Evolutionary conservation across 2,888 invertebrate species (phyloP), one percentile per base, ranked within the genome.

Genomic region (Cantharis lateralis): DNA sequence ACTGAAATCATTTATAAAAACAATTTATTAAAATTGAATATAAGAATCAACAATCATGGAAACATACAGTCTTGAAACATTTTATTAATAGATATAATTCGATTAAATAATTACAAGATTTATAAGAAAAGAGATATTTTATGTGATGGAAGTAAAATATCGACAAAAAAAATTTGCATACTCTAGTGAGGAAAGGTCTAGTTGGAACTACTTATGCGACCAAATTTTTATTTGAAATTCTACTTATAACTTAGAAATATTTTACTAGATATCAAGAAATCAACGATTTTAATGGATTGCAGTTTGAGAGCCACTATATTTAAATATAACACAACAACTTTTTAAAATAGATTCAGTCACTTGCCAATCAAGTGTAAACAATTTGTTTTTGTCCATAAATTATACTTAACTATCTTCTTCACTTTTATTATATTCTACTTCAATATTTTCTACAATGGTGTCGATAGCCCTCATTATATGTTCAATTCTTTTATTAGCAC

Each of bases 391-490:
- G 48, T 48, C n/a, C n/a, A n/a, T 48, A n/a, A 48, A n/a, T 48
- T 48, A 48, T n/a, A 64, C 9, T 63, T 72, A 68, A 63, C 48
- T 70, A 62, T 76, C 71, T 66, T 78, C 71, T 10, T 66, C 76
- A 10, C 70, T 74, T 68, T 62, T 63, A 62, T 84, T 83, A 74
- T 85, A 84, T 11, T 84, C 81, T 13, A 86, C 83, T 76, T 87
- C 88, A 62, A 88, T 87, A 26, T 87, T 87, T 79, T 86, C 87
- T 16, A 88, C 87, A 79, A 88, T 88, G 81, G 87, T 86, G 80
- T 87, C 86, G 75, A 88, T 87, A 75, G 87, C 86, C 71, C 81
- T 83, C 85, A 88, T 86, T 15, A 88, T 86, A 79, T 86, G 85
- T 48, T 87, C 87, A 69, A 88, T 84, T 78, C 87, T 86, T 78